Base-by-base conservation (phyloP, 2,797 vertebrate genomes). In the Fistularia tabacaria region DNA sequence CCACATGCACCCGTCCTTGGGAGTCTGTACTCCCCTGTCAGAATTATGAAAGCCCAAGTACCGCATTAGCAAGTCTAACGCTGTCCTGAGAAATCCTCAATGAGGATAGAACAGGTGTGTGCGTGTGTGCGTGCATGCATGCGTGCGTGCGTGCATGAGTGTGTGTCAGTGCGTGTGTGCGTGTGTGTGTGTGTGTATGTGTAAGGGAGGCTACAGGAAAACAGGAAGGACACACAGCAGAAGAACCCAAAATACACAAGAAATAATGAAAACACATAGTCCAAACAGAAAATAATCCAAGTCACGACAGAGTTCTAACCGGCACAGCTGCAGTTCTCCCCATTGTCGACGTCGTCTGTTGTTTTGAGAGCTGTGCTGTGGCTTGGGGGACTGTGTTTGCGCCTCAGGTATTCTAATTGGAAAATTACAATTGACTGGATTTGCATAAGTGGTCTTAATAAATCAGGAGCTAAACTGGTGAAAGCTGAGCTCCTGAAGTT, bases 361-460 rank as follows among this genome's bases (percentile, higher is more conserved):
- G 81, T 84, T 81, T 64, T 48, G 63, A 67, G 57, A 66, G 65
- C 67, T 66, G 61, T 47, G 55, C 66, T 46, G 53, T 48, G 71
- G 73, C 82, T 37, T 64, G 69, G 73, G 83, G 79, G 80, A 82
- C 72, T 41, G 10, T 8, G 56, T 54, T 59, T 75, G 73, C 37
- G 77, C 81, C 81, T 84, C 85, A 85, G 86, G 83, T 85, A 81
- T 79, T 82, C 72, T 78, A 83, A 77, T 80, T 80, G 82, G 75
- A 81, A 80, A 80, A 84, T 79, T 81, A 78, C 82, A 75, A 74
- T 79, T 72, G 79, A 79, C 76, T 77, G n/a, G 38, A 83, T 88
- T 88, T 88, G 82, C 82, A 85, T 84, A 85, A 88, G 79, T 82
- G 78, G 76, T 73, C 76, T 81, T 85, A 85, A 87, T 85, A 88